Evolutionary conservation across 2,113 vertebrate genomes (phyloP).

Genomic region (Leucoraja erinaceus): DNA sequence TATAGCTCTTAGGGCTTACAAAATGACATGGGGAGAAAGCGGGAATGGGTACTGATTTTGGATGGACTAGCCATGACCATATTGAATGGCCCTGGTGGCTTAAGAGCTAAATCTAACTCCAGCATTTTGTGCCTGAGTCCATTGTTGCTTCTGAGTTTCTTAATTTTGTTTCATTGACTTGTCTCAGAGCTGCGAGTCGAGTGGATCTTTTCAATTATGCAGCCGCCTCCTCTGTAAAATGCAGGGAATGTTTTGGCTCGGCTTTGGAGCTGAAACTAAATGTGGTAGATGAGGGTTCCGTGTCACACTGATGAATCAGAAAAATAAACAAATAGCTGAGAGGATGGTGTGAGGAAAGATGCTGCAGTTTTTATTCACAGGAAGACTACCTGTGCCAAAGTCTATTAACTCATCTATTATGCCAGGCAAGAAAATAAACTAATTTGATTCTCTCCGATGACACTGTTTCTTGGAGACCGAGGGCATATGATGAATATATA

Average conservation of each 20-base stretch:
- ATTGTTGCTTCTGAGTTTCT: neutral
- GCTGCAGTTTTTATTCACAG: neutral
- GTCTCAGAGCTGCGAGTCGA: neutral
- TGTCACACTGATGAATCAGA: neutral
- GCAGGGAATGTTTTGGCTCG: constrained; percentile 15
- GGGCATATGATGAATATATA: neutral
- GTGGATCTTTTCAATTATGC: neutral
- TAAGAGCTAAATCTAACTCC: no score
- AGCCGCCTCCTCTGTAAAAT: neutral
- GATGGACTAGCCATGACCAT: no score
- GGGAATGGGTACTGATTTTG: no score
- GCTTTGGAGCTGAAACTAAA: neutral
- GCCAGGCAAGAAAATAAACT: neutral
- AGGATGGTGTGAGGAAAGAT: neutral
- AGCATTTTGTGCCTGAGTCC: neutral
- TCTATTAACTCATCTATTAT: neutral
- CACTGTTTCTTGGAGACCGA: neutral
- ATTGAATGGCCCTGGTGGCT: no score
- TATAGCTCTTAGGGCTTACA: no score
- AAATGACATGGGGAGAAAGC: no score
- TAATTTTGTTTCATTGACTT: neutral
- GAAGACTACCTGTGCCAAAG: neutral
- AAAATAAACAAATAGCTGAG: neutral
- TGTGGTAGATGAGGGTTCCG: neutral
- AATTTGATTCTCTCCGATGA: neutral